These are phyloP conservation scores for Carapus acus DNA, from an alignment of 2,797 vertebrate species.

Conservation along the genomic window DNA sequence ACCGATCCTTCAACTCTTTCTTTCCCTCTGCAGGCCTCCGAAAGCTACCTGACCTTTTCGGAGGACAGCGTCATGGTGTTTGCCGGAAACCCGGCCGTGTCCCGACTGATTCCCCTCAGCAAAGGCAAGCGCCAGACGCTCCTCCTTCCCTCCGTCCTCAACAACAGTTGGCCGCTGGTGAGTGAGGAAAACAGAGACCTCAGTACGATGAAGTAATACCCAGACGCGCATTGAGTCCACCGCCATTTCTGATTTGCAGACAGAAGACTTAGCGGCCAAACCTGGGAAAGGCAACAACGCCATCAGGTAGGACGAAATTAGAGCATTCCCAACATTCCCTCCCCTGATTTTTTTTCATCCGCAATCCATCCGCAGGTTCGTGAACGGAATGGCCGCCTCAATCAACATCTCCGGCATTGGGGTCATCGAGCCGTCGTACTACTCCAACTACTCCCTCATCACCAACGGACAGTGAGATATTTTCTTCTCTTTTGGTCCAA, in stretches of 20 bases:
- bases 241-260: slow-evolving; percentile 49
- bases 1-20: not conserved
- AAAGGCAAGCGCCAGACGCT: slow-evolving; percentile 58
- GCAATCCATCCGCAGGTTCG: slow-evolving; percentile 55
- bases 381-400: slow-evolving; percentile 60
- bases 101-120: slow-evolving; percentile 2
- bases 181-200: slow-evolving; percentile 20
- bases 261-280: slow-evolving; percentile 69
- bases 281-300: slow-evolving; percentile 80
- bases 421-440: slow-evolving; percentile 32
- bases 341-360: slow-evolving; percentile 1
- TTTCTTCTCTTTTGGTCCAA: not conserved
- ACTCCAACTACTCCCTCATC: slow-evolving; percentile 67
- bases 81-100: slow-evolving; percentile 4
- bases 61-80: slow-evolving; percentile 21
- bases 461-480: slow-evolving; percentile 73
- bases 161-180: slow-evolving; percentile 36
- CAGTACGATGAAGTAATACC: no score
- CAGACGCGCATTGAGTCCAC: no score
- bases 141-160: slow-evolving; percentile 52
- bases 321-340: not conserved
- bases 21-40: slow-evolving; percentile 52
- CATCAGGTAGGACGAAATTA: slow-evolving; percentile 71
- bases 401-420: slow-evolving; percentile 60
- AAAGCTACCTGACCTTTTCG: slow-evolving; percentile 59